Evolutionary conservation across 2,888 invertebrate genomes (phyloP), one percentile per base, ranked within the genome.

Genomic region (Cryptus viduatorius): DNA sequence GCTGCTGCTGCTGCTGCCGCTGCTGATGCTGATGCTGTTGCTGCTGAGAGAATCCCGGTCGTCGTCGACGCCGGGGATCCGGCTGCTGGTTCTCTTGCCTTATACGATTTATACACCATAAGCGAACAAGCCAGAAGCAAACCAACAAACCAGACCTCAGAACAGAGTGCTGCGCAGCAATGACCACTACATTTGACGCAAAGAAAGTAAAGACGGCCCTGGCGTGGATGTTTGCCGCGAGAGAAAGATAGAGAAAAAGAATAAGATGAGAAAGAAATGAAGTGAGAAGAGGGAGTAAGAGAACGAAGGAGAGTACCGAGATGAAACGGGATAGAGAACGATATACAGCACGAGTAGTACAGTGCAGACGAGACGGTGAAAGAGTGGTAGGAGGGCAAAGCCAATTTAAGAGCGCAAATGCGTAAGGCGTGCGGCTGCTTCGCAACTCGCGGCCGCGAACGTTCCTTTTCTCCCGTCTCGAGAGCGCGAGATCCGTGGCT

Each of bases 121-220:
- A 87, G 84, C 86, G 78, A 83, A 80, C 82, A 76, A 86, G 86
- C 82, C 81, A 84, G 53, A 78, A 81, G 81, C 82, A 37, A 81
- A 77, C 81, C 81, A 77, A 67, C 69, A 48, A 48, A 12, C 64
- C 65, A 61, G 37, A 61, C 71, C 77, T 73, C 81, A 68, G 67
- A 48, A 84, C 84, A 78, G 77, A 81, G 71, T 67, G 76, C 53
- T 29, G 75, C 73, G 83, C 87, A 86, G 87, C 84, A 86, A 87
- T 89, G 88, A 90, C 90, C 88, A 88, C 89, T 90, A 88, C 89
- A 89, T 91, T 91, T 90, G 89, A 91, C 91, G 91, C 89, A 89
- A 91, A 89, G 92, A 92, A 92, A 92, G 92, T 92, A 92, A 91
- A 92, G 90, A 89, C 89, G 86, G 37, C 48, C 59, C 59, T 56